Base-by-base conservation (phyloP, 1,140 invertebrate genomes). In the Camponotus vicinus region DNA sequence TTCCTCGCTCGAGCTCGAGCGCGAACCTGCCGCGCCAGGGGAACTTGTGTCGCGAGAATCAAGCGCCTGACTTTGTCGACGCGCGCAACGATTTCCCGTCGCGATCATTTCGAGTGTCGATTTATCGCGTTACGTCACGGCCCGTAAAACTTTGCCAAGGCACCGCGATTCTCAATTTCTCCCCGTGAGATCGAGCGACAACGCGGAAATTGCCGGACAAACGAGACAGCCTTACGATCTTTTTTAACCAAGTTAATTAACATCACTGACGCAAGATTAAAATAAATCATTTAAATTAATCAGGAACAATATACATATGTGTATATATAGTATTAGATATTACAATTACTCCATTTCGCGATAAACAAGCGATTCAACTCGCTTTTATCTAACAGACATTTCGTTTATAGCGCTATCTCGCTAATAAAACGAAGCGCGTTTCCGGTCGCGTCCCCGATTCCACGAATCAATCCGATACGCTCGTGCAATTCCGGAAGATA, bases 21-120 rank as follows among this genome's bases (percentile, higher is more conserved):
- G 55, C 73, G 63, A 86, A 70, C 71, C 37, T 52, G 75, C 66
- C 69, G 79, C 77, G 40, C 61, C 77, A n/a, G 66, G 63, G 88
- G 88, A 89, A 89, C 85, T 89, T 89, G 85, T 86, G 88, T 89
- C 88, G 77, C 73, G 63, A 32, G 85, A 83, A 77, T 85, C 32
- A 63, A 70, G 34, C 27, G 42, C 52, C 75, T 85, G 82, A 85
- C 71, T 77, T 78, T 78, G 80, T 27, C 40, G 57, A 61, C 55
- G 40, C 42, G 76, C 32, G 45, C 67, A 55, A 84, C 52, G 70
- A 73, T 83, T 61, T 73, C 67, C 79, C 67, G 27, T 83, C 67
- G 69, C 27, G 55, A 73, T 83, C 79, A 61, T 73, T 73, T 73
- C 67, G 40, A 83, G n/a, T 49, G 79, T 75, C 79, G 79, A 83